Evolutionary conservation across 2,113 vertebrate species (phyloP).

Genomic region (Archocentrus centrarchus): DNA sequence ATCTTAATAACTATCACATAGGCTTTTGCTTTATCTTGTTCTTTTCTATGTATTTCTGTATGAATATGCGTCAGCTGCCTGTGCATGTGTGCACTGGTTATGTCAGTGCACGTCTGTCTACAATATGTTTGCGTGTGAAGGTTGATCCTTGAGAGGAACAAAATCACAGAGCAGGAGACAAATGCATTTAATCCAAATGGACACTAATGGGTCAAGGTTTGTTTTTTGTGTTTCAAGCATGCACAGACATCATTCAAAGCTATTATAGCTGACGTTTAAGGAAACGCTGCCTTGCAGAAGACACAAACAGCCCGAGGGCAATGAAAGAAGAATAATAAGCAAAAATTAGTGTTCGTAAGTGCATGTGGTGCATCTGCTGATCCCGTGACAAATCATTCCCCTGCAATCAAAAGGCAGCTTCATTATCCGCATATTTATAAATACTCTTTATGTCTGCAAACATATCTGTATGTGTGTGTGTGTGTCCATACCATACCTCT

Average conservation of each 20-base stretch:
- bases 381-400: conserved; percentile 12
- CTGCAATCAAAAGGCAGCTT: conserved; percentile 24
- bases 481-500: neutral
- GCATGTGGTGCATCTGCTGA: conserved; percentile 17
- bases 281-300: conserved; percentile 54
- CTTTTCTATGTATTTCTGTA: neutral
- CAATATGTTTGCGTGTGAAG: neutral
- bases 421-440: conserved; percentile 50
- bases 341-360: conserved; percentile 28
- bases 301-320: conserved; percentile 55
- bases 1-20: neutral
- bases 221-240: conserved; percentile 43
- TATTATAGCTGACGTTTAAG: conserved; percentile 62
- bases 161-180: conserved; percentile 6
- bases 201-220: conserved; percentile 72
- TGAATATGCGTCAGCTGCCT: neutral
- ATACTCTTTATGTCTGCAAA: conserved; percentile 24
- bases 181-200: conserved; percentile 42
- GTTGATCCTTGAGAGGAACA: conserved; percentile 25
- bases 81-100: neutral
- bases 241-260: conserved; percentile 52
- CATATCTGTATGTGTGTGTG: neutral
- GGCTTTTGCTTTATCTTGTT: neutral
- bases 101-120: neutral
- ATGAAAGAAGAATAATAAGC: conserved; percentile 52